Percentiles rank a stretch among this genome's conserved stretches.
Conservation (phyloP, 2,113 vertebrate genomes). For the Rostratula benghalensis region DNA sequence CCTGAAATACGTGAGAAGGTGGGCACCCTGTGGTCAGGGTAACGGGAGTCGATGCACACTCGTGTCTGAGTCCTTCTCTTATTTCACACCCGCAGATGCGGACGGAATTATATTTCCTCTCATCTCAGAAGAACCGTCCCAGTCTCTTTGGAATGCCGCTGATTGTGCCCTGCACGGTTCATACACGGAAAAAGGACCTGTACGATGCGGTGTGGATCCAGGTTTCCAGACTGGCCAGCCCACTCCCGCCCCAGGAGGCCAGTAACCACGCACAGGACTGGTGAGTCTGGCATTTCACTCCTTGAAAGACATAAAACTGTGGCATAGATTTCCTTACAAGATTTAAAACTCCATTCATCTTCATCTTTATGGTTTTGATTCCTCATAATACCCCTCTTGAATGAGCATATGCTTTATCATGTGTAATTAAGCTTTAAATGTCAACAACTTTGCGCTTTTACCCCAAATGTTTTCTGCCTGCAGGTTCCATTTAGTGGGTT, state of each 20-base stretch:
- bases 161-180: slow-evolving; percentile 94
- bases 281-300: slow-evolving; percentile 69
- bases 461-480: background rate
- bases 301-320: background rate
- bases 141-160: slow-evolving; percentile 97
- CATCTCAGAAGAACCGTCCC: slow-evolving; percentile 96
- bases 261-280: slow-evolving; percentile 99
- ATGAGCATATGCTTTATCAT: background rate
- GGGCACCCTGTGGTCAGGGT: background rate
- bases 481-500: background rate
- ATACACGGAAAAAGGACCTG: slow-evolving; percentile 92
- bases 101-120: slow-evolving; percentile 95
- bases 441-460: background rate
- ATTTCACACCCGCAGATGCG: slow-evolving; percentile 82
- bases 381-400: background rate
- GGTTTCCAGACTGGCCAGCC: slow-evolving; percentile 94
- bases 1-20: background rate
- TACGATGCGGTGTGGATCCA: slow-evolving; percentile 98
- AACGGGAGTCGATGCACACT: background rate
- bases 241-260: slow-evolving; percentile 96
- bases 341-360: background rate
- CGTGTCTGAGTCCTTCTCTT: background rate
- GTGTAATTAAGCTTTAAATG: background rate
- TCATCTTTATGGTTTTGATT: background rate
- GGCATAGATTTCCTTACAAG: background rate